Conservation (phyloP, 92 coral and sea anemone species). For the Parazoanthus darwini region DNA sequence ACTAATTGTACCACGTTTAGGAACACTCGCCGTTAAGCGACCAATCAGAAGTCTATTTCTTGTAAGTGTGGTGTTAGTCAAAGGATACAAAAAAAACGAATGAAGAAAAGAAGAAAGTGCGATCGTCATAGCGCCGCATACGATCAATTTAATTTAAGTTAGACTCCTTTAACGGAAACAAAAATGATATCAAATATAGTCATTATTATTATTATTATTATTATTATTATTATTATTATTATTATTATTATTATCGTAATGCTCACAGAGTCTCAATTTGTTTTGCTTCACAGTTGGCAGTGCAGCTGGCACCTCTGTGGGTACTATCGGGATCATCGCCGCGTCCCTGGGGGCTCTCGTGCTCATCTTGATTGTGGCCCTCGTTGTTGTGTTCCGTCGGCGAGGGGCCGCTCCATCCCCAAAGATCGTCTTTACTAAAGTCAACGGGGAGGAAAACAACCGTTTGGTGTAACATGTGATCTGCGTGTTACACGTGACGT, state of each 20-base stretch:
- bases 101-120: no score
- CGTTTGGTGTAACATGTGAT: conserved; percentile 57
- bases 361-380: conserved; percentile 61
- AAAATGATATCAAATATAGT: no score
- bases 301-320: conserved; percentile 48
- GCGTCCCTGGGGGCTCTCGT: conserved; percentile 79
- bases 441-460: conserved; percentile 58
- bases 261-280: neutral
- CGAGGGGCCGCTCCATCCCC: conserved; percentile 52
- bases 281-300: conserved; percentile 27
- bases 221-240: no score
- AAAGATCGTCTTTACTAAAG: conserved; percentile 63
- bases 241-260: neutral
- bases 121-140: no score
- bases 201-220: no score
- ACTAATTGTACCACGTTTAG: no score
- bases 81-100: no score
- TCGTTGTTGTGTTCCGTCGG: conserved; percentile 60
- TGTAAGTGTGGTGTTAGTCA: no score
- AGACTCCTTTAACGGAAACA: no score
- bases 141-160: no score
- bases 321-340: conserved; percentile 69
- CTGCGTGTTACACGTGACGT: neutral
- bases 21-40: no score
- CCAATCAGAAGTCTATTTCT: no score